These are phyloP conservation scores for Ochropacha duplaris DNA, from an alignment of 2,888 invertebrate genomes.

Conservation along the genomic window DNA sequence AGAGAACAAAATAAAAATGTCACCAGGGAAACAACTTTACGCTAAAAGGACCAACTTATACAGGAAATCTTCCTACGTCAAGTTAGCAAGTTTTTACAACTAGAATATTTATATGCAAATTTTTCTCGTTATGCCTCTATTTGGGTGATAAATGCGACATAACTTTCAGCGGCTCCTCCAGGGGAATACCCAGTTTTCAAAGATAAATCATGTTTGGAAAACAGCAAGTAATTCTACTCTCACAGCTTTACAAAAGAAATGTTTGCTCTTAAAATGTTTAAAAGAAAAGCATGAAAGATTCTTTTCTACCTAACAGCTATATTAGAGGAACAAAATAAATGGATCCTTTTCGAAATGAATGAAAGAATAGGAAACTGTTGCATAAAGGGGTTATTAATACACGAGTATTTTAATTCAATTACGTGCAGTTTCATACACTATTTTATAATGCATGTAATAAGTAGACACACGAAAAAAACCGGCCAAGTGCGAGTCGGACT, in stretches of 20 bases:
- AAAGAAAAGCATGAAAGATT: neutral
- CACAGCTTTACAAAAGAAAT: neutral
- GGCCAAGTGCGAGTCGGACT: too few species aligned
- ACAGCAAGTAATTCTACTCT: neutral
- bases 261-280: neutral
- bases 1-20: neutral
- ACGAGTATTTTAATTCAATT: too few species aligned
- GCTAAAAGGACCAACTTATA: neutral
- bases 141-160: slow-evolving; percentile 2
- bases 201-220: slow-evolving; percentile 3
- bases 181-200: neutral
- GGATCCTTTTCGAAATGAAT: too few species aligned
- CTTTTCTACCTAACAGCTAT: neutral
- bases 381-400: too few species aligned
- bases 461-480: too few species aligned
- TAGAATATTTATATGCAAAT: slow-evolving; percentile 3
- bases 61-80: neutral
- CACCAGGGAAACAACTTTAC: neutral
- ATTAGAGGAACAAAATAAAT: neutral
- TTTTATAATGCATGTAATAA: too few species aligned
- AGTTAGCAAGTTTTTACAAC: neutral
- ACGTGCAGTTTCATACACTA: too few species aligned
- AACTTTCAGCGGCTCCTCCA: neutral
- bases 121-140: neutral
- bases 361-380: too few species aligned